Evolutionary conservation across 2,888 invertebrate genomes (phyloP).

Genomic region (Sipha maydis): DNA sequence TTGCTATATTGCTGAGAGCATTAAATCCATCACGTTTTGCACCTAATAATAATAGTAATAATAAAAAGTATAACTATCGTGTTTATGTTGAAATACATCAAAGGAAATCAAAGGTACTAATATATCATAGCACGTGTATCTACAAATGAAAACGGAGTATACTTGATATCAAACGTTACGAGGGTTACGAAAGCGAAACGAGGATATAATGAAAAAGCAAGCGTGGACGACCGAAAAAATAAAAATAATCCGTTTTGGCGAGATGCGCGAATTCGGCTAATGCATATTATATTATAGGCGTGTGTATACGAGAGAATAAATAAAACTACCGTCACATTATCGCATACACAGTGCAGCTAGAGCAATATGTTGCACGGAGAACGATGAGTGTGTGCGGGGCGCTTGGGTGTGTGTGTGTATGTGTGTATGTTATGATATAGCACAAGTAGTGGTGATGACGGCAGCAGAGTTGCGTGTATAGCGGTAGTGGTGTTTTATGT

Average conservation of each 20-base stretch:
- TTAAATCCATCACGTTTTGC: no score
- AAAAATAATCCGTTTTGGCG: slow-evolving; percentile 33
- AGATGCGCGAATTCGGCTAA: background rate
- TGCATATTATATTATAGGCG: slow-evolving; percentile 45
- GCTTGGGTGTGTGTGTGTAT: slow-evolving; percentile 8
- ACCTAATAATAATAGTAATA: no score
- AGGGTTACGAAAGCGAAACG: background rate
- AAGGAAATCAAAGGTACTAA: no score
- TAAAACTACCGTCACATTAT: slow-evolving; percentile 41
- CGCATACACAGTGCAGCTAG: background rate
- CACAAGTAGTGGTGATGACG: background rate
- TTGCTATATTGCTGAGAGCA: no score
- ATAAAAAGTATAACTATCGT: no score
- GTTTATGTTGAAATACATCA: no score
- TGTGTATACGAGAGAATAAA: slow-evolving; percentile 39
- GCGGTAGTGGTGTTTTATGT: background rate
- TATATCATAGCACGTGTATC: no score
- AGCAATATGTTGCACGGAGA: slow-evolving; percentile 21
- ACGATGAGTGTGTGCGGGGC: background rate
- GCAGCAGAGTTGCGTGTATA: background rate
- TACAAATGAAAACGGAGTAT: no score
- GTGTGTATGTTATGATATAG: background rate
- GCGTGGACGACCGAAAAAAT: background rate
- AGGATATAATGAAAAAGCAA: background rate
- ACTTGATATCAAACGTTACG: no score